Evolutionary conservation across 2,888 invertebrate genomes (phyloP).

Genomic region (Urechis unicinctus): DNA sequence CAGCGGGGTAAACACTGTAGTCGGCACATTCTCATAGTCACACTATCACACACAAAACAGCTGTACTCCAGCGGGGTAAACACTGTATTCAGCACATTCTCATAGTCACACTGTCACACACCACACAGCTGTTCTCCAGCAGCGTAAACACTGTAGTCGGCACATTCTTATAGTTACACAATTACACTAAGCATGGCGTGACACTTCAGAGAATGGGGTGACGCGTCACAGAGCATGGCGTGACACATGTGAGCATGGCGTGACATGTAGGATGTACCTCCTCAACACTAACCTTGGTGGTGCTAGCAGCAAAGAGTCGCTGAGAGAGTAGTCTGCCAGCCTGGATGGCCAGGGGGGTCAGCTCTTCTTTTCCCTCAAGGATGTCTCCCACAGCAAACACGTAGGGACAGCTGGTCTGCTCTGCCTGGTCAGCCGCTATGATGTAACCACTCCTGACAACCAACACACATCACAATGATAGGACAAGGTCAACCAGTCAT

Average conservation of each 20-base stretch:
- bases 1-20: conserved; percentile 44
- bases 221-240: too few species aligned
- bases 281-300: conserved; percentile 17
- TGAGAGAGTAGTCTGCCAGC: conserved; percentile 36
- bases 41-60: conserved; percentile 4
- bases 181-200: too few species aligned
- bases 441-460: conserved; percentile 18
- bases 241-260: too few species aligned
- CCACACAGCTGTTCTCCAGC: conserved; percentile 38
- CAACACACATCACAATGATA: neutral
- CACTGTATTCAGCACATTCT: too few species aligned
- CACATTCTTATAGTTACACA: conserved; percentile 36
- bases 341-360: conserved; percentile 43
- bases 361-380: conserved; percentile 59
- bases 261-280: too few species aligned
- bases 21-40: conserved; percentile 39
- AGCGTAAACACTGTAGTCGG: conserved; percentile 46
- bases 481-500: too few species aligned
- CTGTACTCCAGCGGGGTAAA: neutral
- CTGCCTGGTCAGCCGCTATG: conserved; percentile 17
- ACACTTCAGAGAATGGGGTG: too few species aligned
- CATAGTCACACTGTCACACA: too few species aligned
- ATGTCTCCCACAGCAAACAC: conserved; percentile 57
- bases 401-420: conserved; percentile 29
- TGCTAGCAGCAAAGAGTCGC: conserved; percentile 30